These are phyloP conservation scores for Hipparchia sbordonii DNA, from an alignment of 2,888 invertebrate species.

Conservation along the genomic window DNA sequence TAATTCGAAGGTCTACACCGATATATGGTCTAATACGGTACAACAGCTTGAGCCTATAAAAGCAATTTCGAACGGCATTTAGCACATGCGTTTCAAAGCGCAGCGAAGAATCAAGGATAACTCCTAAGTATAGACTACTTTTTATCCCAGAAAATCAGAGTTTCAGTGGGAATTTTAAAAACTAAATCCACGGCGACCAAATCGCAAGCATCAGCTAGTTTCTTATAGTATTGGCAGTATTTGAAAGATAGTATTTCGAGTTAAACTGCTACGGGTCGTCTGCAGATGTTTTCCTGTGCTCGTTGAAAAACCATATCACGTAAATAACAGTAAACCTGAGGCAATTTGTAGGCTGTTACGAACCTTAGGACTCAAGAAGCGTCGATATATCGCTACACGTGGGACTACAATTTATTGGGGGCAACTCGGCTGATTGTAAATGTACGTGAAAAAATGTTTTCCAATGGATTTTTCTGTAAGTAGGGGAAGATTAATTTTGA, in stretches of 20 bases:
- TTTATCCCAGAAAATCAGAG: no score
- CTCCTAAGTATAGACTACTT: no score
- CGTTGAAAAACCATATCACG: slow-evolving; percentile 58
- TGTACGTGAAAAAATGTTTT: slow-evolving; percentile 35
- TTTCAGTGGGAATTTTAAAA: no score
- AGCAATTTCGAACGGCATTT: no score
- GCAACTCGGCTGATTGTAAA: slow-evolving; percentile 36
- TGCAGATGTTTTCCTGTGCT: slow-evolving; percentile 27
- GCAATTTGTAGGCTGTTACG: slow-evolving; percentile 65
- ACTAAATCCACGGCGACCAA: background rate
- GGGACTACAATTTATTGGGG: slow-evolving; percentile 51
- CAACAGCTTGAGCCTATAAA: no score
- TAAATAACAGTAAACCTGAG: slow-evolving; percentile 60
- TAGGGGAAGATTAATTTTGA: background rate
- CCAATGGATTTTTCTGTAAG: slow-evolving; percentile 12
- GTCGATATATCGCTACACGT: slow-evolving; percentile 58
- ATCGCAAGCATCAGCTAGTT: no score
- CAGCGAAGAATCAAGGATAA: no score
- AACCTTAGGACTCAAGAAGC: slow-evolving; percentile 52
- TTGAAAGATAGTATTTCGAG: no score
- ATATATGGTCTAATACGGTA: no score
- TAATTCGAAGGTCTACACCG: no score
- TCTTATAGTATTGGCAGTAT: no score
- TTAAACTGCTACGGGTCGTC: background rate
- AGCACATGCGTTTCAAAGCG: no score